Conservation (phyloP, 2,797 vertebrate genomes). For the Oreochromis mossambicus region DNA sequence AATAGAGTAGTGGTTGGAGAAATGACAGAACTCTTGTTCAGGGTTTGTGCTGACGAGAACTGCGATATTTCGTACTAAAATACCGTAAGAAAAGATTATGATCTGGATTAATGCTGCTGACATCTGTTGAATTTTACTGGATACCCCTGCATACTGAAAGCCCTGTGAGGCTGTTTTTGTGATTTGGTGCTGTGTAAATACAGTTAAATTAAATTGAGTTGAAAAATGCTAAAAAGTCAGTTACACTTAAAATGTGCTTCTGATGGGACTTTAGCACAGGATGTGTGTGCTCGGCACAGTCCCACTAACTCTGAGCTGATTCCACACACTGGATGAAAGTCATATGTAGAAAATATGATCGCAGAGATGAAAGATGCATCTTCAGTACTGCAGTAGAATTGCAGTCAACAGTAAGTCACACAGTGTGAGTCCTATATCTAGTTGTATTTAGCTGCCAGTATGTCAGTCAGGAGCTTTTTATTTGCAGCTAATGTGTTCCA, state of each 20-base stretch:
- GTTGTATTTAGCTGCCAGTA: not conserved
- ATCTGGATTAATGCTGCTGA: too few relatives aligned
- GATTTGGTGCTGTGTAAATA: not conserved
- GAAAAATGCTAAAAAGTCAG: not conserved
- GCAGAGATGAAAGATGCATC: not conserved
- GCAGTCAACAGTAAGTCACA: not conserved
- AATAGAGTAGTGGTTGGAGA: too few relatives aligned
- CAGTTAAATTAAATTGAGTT: rapidly evolving
- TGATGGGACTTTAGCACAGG: not conserved
- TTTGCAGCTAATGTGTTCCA: conserved; percentile 7
- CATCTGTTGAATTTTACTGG: too few relatives aligned
- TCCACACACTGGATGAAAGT: not conserved
- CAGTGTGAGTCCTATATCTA: not conserved
- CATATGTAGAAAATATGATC: not conserved
- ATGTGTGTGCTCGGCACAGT: not conserved
- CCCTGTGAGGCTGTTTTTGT: not conserved
- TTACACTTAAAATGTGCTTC: not conserved
- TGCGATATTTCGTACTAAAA: too few relatives aligned
- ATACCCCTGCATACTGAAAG: too few relatives aligned
- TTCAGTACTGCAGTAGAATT: not conserved
- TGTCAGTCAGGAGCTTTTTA: not conserved
- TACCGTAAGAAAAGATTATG: too few relatives aligned
- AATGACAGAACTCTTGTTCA: too few relatives aligned
- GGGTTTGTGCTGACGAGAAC: too few relatives aligned
- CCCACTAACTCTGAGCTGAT: not conserved